Percentiles rank a stretch among this genome's conserved stretches.
These are phyloP conservation scores for Drosophila guanche DNA, from an alignment of 1,140 invertebrate genomes.

Conservation along the genomic window DNA sequence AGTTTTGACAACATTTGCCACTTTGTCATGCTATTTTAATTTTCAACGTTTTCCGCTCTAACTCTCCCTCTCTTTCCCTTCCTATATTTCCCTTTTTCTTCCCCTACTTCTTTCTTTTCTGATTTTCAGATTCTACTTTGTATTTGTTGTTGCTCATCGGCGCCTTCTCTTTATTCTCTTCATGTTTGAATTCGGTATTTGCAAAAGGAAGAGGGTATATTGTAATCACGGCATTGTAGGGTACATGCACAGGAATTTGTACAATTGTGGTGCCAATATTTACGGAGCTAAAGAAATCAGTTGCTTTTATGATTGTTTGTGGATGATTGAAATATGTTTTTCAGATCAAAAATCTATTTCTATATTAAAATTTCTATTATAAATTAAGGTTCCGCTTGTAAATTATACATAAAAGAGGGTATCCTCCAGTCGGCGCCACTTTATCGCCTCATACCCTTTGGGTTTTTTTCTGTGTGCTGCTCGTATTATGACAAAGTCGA, in stretches of 20 bases:
- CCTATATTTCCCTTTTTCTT: background rate
- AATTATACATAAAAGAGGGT: no score
- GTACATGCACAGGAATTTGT: background rate
- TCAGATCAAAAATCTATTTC: no score
- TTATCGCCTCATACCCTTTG: no score
- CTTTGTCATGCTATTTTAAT: slow-evolving; percentile 81
- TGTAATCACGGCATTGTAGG: background rate
- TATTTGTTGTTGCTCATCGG: slow-evolving; percentile 30
- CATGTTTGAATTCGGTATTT: no score
- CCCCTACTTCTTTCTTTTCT: background rate
- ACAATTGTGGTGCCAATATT: background rate
- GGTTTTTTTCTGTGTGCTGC: slow-evolving; percentile 9
- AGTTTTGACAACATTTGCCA: slow-evolving; percentile 78
- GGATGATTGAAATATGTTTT: no score
- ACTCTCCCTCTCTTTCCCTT: no score
- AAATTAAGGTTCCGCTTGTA: no score
- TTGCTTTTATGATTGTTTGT: no score
- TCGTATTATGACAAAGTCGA: slow-evolving; percentile 77
- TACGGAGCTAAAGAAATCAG: no score
- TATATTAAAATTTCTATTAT: no score
- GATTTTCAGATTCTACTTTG: slow-evolving; percentile 55
- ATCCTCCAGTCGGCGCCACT: no score
- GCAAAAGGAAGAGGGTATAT: background rate
- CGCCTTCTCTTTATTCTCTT: slow-evolving; percentile 8
- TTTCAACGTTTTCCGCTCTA: slow-evolving; percentile 44